Percentiles rank a stretch among this genome's conserved stretches.
Conservation (phyloP, 2,888 invertebrate species). For the Oxyteleia sp. region DNA sequence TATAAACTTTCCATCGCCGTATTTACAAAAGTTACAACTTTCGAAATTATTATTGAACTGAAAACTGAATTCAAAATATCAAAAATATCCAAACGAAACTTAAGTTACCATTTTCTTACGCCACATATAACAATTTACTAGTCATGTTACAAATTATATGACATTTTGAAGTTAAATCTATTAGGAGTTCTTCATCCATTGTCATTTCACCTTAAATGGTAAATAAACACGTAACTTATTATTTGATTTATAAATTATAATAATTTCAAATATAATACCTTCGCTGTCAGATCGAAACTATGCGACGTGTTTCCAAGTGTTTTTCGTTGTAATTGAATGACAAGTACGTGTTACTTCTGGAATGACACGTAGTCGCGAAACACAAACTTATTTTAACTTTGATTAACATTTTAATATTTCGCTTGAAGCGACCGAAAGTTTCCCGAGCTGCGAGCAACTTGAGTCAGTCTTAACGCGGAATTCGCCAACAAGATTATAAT, state of each 20-base stretch:
- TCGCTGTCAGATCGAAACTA: neutral
- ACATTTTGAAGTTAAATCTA: no score
- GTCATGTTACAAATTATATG: no score
- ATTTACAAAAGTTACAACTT: no score
- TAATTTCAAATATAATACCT: neutral
- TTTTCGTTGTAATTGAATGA: conserved; percentile 28
- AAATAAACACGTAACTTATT: no score
- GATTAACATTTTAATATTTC: conserved; percentile 63
- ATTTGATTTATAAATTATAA: neutral
- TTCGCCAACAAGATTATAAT: conserved; percentile 45
- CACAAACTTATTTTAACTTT: conserved; percentile 56
- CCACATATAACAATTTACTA: no score
- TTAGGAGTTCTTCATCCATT: no score
- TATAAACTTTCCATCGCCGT: no score
- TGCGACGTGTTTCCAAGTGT: neutral
- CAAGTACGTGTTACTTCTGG: conserved; percentile 11
- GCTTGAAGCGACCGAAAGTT: conserved; percentile 44
- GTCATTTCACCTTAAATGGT: no score
- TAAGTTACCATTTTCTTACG: no score
- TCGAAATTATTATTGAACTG: no score
- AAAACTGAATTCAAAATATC: no score
- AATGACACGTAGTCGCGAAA: conserved; percentile 37
- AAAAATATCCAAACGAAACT: no score
- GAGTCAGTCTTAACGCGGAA: conserved; percentile 32
- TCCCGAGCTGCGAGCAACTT: conserved; percentile 29